Evolutionary conservation across 2,888 invertebrate genomes (phyloP), one percentile per base, ranked within the genome.

Genomic region (Exephanes ischioxanthus): DNA sequence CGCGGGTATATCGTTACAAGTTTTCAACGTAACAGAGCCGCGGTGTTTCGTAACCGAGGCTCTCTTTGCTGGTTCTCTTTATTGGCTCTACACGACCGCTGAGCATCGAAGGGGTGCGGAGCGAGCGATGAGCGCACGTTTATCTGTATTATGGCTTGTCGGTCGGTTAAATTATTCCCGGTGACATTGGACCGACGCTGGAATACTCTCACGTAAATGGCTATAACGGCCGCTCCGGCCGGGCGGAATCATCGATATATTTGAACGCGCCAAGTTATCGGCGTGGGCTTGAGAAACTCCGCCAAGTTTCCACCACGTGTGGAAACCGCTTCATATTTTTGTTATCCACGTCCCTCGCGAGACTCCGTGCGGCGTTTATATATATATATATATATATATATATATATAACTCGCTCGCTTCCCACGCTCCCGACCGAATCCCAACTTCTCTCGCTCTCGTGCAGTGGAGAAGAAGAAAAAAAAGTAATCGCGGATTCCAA

Each of bases 351-450:
- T 45, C 45, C 14, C 45, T 45, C 11, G 14, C 3, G 45, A 45
- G 45, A 45, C 14, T 41, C 41, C 2, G 41, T 11, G 11, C 41
- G 41, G 9, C 1, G 9, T 37, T 0, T 37, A 37, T 37, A 37
- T 37, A 37, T 37, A 37, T 37, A 37, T 37, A 37, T 37, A 9
- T 37, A 9, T 37, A 37, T 37, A 37, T 37, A 37, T 37, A 22
- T 55, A 58, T 53, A 67, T 67, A 30, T 30, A 61, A 61, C 22
- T 30, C 79, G 58, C 63, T 63, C 63, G 79, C 71, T 79, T 79
- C 79, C 71, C 79, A 79, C 79, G 79, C 51, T 79, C 51, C 51
- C 63, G 16, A 51, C 61, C 37, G 61, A 79, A 71, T 71, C 70
- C 22, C 70, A 19, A 14, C 41, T 45, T 58, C 70, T 70, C 77